A percentile compares a stretch with the other conserved stretches of the same genome.
These are phyloP conservation scores for Planococcus citri DNA, from an alignment of 1,140 invertebrate genomes.

Conservation along the genomic window DNA sequence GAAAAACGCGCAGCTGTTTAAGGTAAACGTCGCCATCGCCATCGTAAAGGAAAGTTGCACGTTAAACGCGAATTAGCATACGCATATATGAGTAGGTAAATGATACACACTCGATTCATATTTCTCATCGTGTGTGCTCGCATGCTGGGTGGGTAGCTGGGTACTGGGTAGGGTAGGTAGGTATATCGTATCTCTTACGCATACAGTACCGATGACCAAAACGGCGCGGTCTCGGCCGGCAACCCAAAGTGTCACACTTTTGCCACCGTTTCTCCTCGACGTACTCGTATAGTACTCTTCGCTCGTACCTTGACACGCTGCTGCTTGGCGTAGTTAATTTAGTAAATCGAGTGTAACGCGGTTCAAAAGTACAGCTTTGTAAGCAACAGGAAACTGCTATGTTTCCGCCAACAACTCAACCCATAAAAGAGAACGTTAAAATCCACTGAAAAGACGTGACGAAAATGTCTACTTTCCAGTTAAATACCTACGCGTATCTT, in stretches of 20 bases:
- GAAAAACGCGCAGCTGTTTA: slow-evolving; percentile 1
- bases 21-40: not conserved
- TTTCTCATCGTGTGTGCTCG: not conserved
- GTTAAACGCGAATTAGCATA: not conserved
- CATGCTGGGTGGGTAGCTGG: too few species aligned
- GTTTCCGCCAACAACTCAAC: not conserved
- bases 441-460: not conserved
- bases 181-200: too few species aligned
- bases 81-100: too few species aligned
- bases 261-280: not conserved
- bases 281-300: too few species aligned
- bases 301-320: too few species aligned
- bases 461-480: not conserved
- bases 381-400: not conserved
- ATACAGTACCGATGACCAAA: too few species aligned
- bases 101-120: not conserved
- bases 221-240: too few species aligned
- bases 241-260: not conserved
- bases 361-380: not conserved
- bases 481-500: not conserved
- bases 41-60: not conserved
- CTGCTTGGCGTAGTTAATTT: not conserved
- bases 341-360: not conserved
- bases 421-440: not conserved
- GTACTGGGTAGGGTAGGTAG: too few species aligned